Conservation (phyloP, 2,113 vertebrate species). For the Plestiodon gilberti region DNA sequence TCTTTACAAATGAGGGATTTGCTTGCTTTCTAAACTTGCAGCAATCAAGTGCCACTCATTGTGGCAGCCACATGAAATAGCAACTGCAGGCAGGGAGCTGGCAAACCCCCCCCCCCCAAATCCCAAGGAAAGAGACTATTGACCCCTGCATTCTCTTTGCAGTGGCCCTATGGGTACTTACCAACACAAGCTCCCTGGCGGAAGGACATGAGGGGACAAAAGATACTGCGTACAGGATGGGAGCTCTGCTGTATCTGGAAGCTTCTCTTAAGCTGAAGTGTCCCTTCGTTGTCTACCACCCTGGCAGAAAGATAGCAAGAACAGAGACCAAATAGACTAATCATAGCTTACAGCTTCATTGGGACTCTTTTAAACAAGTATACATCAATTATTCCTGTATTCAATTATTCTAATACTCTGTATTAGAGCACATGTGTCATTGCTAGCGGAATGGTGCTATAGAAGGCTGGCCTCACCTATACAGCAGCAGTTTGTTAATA, state of each 20-base stretch:
- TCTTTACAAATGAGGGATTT: not conserved
- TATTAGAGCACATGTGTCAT: not conserved
- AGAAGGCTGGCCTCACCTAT: conserved; percentile 75
- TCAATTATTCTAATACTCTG: too few species aligned
- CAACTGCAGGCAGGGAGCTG: not conserved
- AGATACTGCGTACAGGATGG: conserved; percentile 90
- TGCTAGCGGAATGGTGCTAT: not conserved
- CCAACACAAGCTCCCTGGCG: conserved; percentile 93
- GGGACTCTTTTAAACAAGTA: not conserved
- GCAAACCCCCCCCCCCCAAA: too few species aligned
- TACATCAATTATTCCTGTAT: too few species aligned
- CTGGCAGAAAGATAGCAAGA: conserved; percentile 61
- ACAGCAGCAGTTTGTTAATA: conserved; percentile 90
- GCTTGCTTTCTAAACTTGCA: not conserved
- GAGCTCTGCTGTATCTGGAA: conserved; percentile 89
- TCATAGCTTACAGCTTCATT: not conserved
- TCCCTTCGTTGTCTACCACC: conserved; percentile 92
- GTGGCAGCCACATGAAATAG: not conserved
- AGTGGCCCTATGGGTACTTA: conserved; percentile 62
- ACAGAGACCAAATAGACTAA: not conserved
- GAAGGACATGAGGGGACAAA: conserved; percentile 97
- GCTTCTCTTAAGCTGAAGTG: conserved; percentile 89
- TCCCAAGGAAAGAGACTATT: not conserved
- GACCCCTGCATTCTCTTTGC: not conserved
- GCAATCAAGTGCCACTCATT: not conserved